A percentile compares a stretch with the other conserved stretches of the same genome.
Evolutionary conservation across 1,140 invertebrate species (phyloP).

Genomic region (Cydia pomonella): DNA sequence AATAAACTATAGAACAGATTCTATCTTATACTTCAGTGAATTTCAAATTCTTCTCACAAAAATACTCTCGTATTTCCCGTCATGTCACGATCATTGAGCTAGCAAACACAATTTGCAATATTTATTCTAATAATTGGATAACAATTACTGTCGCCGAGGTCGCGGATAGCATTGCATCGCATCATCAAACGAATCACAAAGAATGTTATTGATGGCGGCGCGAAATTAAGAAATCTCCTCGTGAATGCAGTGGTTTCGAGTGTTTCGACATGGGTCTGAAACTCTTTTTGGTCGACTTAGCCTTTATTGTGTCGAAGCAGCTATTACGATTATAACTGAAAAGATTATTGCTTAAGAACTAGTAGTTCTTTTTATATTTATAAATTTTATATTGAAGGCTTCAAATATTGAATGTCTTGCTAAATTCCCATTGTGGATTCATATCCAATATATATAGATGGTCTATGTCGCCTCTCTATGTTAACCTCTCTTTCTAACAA

Average conservation of each 20-base stretch:
- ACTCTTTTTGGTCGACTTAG: slow-evolving; percentile 7
- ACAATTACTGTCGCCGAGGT: background rate
- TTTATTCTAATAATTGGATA: background rate
- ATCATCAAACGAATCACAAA: background rate
- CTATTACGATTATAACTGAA: background rate
- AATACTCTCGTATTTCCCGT: too few species aligned
- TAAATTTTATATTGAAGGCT: too few species aligned
- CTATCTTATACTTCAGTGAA: too few species aligned
- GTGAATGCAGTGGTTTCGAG: background rate
- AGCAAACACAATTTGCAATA: background rate
- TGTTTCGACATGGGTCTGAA: background rate
- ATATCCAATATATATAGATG: too few species aligned
- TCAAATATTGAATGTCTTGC: too few species aligned
- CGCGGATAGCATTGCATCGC: background rate
- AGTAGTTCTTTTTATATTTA: too few species aligned
- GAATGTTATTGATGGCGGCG: background rate
- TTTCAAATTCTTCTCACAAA: too few species aligned
- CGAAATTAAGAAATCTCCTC: background rate
- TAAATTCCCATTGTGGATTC: too few species aligned
- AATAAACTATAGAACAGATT: too few species aligned
- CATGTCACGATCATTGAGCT: background rate
- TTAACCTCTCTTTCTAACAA: too few species aligned
- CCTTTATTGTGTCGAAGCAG: background rate
- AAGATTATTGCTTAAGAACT: background rate
- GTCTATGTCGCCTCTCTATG: too few species aligned